phyloP scores from a whole-genome alignment of 2,797 vertebrate species.

The Hydrophis major region DNA sequence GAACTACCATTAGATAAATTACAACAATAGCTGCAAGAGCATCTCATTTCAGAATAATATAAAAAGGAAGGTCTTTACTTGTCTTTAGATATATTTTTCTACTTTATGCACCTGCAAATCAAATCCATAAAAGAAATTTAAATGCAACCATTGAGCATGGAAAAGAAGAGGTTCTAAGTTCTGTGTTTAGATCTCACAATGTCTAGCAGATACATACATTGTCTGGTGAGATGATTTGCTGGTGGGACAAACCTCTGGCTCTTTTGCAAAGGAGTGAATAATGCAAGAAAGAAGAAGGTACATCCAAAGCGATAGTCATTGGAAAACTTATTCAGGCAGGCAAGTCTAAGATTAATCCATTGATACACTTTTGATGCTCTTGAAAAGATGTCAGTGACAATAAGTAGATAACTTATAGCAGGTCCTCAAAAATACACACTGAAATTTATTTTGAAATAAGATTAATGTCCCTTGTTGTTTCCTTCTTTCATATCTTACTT shows the following conservation, averaged over 20 bases:
- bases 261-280: neutral
- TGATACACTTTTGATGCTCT: neutral
- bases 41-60: neutral
- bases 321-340: neutral
- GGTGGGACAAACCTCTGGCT: neutral
- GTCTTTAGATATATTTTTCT: neutral
- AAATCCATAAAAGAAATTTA: neutral
- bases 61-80: neutral
- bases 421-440: neutral
- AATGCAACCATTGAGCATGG: neutral
- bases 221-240: neutral
- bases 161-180: neutral
- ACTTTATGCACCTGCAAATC: neutral
- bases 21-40: neutral
- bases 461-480: neutral
- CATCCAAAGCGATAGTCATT: neutral
- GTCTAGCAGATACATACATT: neutral
- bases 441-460: neutral
- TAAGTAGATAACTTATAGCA: neutral
- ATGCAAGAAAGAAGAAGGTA: neutral
- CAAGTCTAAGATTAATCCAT: neutral
- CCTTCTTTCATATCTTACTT: neutral
- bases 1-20: neutral
- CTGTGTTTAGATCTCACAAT: neutral
- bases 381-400: neutral